Evolutionary conservation across 2,888 invertebrate species (phyloP), one percentile per base, ranked within the genome.

Genomic region (Trachelus tabidus): DNA sequence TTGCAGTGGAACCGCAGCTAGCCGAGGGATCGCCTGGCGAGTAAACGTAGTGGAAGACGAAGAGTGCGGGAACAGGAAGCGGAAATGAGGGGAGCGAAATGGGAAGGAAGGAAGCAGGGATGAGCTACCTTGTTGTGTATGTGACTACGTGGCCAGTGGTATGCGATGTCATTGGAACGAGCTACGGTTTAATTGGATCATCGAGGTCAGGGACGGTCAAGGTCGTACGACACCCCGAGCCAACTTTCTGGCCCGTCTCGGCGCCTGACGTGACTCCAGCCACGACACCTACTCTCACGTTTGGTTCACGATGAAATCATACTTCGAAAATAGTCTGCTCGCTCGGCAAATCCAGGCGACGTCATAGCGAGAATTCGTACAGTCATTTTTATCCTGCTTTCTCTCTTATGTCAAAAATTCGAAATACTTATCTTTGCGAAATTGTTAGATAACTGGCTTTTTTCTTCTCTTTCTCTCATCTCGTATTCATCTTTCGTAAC

Each of bases 1-100:
- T 81, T 84, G 82, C 85, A 79, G 83, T 80, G 79, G 76, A 77
- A 34, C 75, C 79, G 71, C 30, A 33, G 73, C 34, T 9, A 71
- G 1, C 31, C 31, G 31, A 23, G 11, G 71, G 33, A 34, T 71
- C 56, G 6, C 56, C 56, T 0, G 15, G 31, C 71, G 71, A 9
- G 71, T 71, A 12, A 33, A 12, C 34, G n/a, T 31, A 15, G 33
- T 1, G 2, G 71, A 71, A 71, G 31, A 31, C 30, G 69, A 40
- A 33, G 33, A 40, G 40, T 40, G 15, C 40, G 40, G 56, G 56
- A 56, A 71, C 71, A 2, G 71, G 15, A 71, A 34, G 12, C 31
- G 33, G 71, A 34, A 71, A 71, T 31, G 71, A 71, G 33, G 15
- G 69, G 30, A 33, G 71, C 33, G 33, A 34, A 23, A 23, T 71